Evolutionary conservation across 2,797 vertebrate species (phyloP).

Genomic region (Hoplostethus atlanticus): DNA sequence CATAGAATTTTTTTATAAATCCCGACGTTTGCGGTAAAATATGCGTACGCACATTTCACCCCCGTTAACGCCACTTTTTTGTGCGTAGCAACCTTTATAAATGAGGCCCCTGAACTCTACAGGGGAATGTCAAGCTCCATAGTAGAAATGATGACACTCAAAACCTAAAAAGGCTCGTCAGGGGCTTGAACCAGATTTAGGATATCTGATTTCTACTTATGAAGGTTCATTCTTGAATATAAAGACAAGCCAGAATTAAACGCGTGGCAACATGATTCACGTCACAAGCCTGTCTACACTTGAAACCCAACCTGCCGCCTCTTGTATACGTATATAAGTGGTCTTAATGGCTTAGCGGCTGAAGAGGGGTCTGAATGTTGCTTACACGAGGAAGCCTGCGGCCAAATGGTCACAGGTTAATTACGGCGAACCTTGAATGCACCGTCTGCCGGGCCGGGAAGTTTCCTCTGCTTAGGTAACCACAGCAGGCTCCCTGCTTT

Average conservation of each 20-base stretch:
- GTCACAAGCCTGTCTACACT: neutral
- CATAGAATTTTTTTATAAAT: too few species aligned
- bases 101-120: too few species aligned
- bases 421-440: constrained; percentile 42
- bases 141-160: constrained; percentile 14
- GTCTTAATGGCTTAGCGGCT: constrained; percentile 27
- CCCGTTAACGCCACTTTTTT: too few species aligned
- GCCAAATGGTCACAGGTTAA: constrained; percentile 47
- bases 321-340: constrained; percentile 40
- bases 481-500: constrained; percentile 63
- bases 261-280: constrained; percentile 8
- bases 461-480: constrained; percentile 59
- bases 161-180: neutral
- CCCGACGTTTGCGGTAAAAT: too few species aligned
- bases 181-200: neutral
- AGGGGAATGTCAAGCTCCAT: neutral
- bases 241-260: neutral
- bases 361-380: constrained; percentile 36
- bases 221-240: neutral
- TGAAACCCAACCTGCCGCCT: constrained; percentile 2
- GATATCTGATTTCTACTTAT: neutral
- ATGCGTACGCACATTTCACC: too few species aligned
- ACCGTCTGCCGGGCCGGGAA: constrained; percentile 44
- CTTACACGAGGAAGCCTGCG: constrained; percentile 43
- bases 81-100: too few species aligned